Evolutionary conservation across 2,797 vertebrate genomes (phyloP).

Genomic region (Scleropages formosus): DNA sequence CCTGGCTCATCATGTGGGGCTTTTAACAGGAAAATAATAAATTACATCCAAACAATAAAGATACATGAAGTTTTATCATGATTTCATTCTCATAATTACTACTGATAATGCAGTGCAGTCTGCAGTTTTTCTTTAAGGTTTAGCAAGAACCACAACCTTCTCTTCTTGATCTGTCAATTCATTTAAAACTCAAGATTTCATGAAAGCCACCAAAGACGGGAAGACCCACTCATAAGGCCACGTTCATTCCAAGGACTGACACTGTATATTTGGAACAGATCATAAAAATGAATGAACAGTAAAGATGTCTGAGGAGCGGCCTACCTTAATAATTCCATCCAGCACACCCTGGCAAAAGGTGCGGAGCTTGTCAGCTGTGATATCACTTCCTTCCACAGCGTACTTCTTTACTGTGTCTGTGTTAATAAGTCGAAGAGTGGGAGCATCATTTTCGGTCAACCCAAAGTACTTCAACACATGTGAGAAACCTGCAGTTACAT

Average conservation of each 20-base stretch:
- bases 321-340: constrained; percentile 74
- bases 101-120: too few species aligned
- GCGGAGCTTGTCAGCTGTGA: constrained; percentile 55
- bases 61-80: background rate
- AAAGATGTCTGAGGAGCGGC: constrained; percentile 2
- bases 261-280: background rate
- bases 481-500: constrained; percentile 56
- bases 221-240: too few species aligned
- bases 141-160: background rate
- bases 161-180: too few species aligned
- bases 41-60: background rate
- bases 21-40: constrained; percentile 34
- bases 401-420: constrained; percentile 78
- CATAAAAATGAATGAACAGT: background rate
- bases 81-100: constrained; percentile 2
- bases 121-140: background rate
- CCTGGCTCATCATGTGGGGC: constrained; percentile 73
- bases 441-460: constrained; percentile 61
- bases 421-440: constrained; percentile 75
- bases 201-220: too few species aligned
- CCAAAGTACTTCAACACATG: constrained; percentile 80
- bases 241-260: too few species aligned
- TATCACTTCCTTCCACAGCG: constrained; percentile 30
- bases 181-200: too few species aligned
- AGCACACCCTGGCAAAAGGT: constrained; percentile 71